These are phyloP conservation scores for Fringilla coelebs DNA, from an alignment of 2,797 vertebrate species.

Conservation along the genomic window DNA sequence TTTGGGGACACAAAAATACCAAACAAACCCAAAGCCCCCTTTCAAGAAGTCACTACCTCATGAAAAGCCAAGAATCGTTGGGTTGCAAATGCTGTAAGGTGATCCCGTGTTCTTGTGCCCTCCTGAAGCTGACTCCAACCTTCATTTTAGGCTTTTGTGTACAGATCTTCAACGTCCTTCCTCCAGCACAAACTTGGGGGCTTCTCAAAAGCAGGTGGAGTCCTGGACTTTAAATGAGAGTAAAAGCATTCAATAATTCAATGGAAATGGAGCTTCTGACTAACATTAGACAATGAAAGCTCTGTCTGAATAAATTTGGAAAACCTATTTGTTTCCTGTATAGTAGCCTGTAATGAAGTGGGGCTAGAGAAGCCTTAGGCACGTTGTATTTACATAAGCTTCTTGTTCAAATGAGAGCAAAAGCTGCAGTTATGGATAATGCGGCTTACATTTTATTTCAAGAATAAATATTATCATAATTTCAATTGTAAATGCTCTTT, in stretches of 20 bases:
- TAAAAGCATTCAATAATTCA: neutral
- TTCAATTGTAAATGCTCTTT: constrained; percentile 50
- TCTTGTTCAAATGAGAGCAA: constrained; percentile 18
- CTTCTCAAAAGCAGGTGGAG: neutral
- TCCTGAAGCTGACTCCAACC: neutral
- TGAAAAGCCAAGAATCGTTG: neutral
- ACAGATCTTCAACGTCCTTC: neutral
- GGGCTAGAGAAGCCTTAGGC: neutral
- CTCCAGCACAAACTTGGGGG: neutral
- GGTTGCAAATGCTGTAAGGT: neutral
- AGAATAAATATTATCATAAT: constrained; percentile 48
- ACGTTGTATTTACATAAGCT: constrained; percentile 23
- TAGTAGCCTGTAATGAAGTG: neutral
- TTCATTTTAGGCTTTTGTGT: neutral
- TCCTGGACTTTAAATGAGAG: neutral
- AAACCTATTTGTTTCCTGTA: constrained; percentile 17
- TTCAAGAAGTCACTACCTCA: neutral
- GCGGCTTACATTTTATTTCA: constrained; percentile 15
- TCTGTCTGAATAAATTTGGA: constrained; percentile 6
- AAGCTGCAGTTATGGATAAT: constrained; percentile 27
- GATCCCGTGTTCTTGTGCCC: neutral
- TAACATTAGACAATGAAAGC: neutral
- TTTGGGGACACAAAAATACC: neutral
- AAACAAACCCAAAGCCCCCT: neutral
- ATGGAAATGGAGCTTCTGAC: neutral